A percentile compares a stretch with the other conserved stretches of the same genome.
Conservation (phyloP, 2,888 invertebrate genomes). For the Hedychridium roseum region DNA sequence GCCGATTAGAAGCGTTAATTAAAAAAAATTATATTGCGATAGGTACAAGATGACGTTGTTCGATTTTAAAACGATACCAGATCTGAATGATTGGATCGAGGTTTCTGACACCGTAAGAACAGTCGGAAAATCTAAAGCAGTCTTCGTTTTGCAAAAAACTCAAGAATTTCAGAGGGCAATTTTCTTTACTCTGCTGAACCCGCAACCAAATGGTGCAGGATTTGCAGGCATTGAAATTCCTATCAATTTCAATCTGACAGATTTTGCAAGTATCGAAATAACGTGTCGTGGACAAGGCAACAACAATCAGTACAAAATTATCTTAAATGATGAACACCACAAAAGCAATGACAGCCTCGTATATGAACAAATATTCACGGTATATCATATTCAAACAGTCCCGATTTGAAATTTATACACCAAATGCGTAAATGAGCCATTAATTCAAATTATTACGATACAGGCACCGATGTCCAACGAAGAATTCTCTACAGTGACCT, state of each 20-base stretch:
- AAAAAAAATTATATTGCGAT: too few species aligned
- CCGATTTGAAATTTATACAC: slow-evolving; percentile 3
- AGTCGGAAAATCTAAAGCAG: slow-evolving; percentile 74
- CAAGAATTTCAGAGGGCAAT: slow-evolving; percentile 70
- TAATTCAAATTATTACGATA: slow-evolving; percentile 16
- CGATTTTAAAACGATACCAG: slow-evolving; percentile 68
- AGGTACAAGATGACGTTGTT: slow-evolving; percentile 60
- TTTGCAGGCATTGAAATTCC: slow-evolving; percentile 71
- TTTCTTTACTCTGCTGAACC: slow-evolving; percentile 72
- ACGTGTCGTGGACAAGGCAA: slow-evolving; percentile 70
- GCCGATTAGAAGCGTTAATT: too few species aligned
- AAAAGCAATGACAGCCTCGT: slow-evolving; percentile 69
- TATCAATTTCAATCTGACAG: slow-evolving; percentile 66
- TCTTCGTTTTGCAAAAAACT: slow-evolving; percentile 69
- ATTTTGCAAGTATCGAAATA: slow-evolving; percentile 66
- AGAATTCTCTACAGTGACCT: slow-evolving; percentile 66
- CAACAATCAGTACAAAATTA: slow-evolving; percentile 70
- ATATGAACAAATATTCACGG: slow-evolving; percentile 69
- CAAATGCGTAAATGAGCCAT: neutral
- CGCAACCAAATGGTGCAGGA: slow-evolving; percentile 74
- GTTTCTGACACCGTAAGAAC: slow-evolving; percentile 72
- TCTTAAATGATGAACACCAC: slow-evolving; percentile 68
- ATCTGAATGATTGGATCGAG: slow-evolving; percentile 69
- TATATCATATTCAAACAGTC: slow-evolving; percentile 4
- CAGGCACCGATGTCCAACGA: slow-evolving; percentile 66